Percentiles rank a stretch among this genome's conserved stretches.
Evolutionary conservation across 1,140 invertebrate species (phyloP).

Genomic region (Tenebrio molitor): DNA sequence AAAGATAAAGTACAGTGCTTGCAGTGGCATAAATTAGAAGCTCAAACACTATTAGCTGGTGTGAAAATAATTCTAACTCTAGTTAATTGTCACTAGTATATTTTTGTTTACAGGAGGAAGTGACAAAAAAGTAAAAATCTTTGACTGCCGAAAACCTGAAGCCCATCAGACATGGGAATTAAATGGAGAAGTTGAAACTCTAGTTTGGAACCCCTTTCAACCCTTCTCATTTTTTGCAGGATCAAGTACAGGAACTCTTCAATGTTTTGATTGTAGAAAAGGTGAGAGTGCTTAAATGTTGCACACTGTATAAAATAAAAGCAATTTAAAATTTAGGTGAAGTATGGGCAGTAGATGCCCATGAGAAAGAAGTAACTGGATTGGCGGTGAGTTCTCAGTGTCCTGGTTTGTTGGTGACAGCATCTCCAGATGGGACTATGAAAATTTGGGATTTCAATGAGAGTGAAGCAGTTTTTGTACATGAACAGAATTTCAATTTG

Average conservation of each 20-base stretch:
- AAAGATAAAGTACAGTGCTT: constrained; percentile 88
- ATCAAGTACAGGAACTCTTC: constrained; percentile 83
- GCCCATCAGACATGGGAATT: constrained; percentile 79
- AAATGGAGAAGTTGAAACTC: constrained; percentile 87
- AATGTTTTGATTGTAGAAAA: constrained; percentile 84
- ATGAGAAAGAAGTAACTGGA: constrained; percentile 86
- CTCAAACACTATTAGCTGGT: constrained; percentile 85
- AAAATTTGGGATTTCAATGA: constrained; percentile 83
- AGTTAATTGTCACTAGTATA: no score
- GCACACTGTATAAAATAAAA: no score
- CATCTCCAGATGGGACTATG: constrained; percentile 79
- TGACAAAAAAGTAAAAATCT: constrained; percentile 78
- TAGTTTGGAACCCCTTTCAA: constrained; percentile 86
- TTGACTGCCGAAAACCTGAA: constrained; percentile 82
- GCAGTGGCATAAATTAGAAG: constrained; percentile 88
- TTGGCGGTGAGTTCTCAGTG: constrained; percentile 77
- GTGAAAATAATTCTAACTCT: no score
- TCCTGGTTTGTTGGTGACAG: constrained; percentile 79
- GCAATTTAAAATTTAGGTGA: constrained; percentile 69
- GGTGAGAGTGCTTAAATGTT: constrained; percentile 61
- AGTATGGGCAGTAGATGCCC: constrained; percentile 84
- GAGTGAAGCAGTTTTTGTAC: constrained; percentile 51
- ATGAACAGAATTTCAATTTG: constrained; percentile 75
- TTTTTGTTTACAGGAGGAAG: constrained; percentile 67
- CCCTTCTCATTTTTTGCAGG: constrained; percentile 83